Evolutionary conservation across 1,140 invertebrate species (phyloP).

Genomic region (Aphelenchoides besseyi): DNA sequence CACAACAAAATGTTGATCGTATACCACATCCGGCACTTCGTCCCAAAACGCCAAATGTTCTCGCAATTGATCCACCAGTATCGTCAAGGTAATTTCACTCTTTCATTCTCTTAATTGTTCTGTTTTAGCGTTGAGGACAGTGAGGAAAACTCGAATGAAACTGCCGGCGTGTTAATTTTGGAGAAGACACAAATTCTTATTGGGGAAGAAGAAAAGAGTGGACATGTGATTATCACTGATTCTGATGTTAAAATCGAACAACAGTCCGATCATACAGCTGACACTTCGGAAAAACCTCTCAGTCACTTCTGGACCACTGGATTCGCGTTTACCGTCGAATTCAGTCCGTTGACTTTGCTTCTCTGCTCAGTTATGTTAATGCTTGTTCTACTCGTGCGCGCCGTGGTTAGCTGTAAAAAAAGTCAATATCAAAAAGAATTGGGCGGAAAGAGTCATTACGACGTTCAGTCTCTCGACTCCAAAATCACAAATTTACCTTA

Average conservation of each 20-base stretch:
- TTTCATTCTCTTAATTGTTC: not conserved
- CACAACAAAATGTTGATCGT: not conserved
- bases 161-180: not conserved
- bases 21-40: not conserved
- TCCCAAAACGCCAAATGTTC: not conserved
- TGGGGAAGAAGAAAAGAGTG: not conserved
- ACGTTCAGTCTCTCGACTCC: not conserved
- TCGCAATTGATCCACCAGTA: conserved; percentile 8
- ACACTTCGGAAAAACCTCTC: not conserved
- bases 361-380: not conserved
- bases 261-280: too few species aligned
- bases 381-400: not conserved
- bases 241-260: not conserved
- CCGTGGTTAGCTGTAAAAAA: not conserved
- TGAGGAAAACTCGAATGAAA: not conserved
- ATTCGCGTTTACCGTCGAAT: not conserved
- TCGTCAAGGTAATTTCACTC: not conserved
- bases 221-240: not conserved
- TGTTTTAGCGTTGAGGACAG: not conserved
- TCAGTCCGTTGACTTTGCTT: not conserved
- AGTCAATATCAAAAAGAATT: not conserved
- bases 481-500: not conserved
- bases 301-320: not conserved
- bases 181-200: not conserved
- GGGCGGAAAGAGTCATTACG: too few species aligned